Percentiles rank a stretch among this genome's conserved stretches.
Conservation (phyloP, 2,888 invertebrate genomes). For the Ormyrus labotus region DNA sequence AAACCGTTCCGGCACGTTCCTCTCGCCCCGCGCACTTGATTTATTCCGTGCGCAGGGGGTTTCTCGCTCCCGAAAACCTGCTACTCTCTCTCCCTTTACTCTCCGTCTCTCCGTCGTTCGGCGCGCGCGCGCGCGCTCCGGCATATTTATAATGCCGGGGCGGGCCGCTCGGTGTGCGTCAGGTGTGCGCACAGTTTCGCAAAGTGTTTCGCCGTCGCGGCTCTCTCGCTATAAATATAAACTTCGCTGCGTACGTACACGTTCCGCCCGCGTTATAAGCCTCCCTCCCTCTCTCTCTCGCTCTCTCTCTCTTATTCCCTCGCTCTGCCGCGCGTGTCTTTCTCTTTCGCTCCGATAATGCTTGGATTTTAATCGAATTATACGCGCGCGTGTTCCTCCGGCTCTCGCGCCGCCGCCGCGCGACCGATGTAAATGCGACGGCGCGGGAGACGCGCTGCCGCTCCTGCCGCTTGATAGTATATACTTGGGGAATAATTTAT, state of each 20-base stretch:
- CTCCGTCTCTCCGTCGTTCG: background rate
- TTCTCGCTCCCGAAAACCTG: slow-evolving; percentile 35
- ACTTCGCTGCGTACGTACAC: background rate
- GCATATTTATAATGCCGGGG: slow-evolving; percentile 47
- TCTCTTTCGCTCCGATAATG: too few species aligned
- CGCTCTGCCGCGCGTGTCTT: too few species aligned
- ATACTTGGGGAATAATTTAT: too few species aligned
- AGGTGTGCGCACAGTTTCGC: slow-evolving; percentile 51
- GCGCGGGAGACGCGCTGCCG: too few species aligned
- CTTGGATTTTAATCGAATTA: too few species aligned
- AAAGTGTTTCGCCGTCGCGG: slow-evolving; percentile 35
- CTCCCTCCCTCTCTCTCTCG: slow-evolving; percentile 34
- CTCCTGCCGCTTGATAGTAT: too few species aligned
- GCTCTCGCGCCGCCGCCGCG: too few species aligned
- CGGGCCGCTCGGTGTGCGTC: slow-evolving; percentile 24
- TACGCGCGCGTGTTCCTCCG: too few species aligned
- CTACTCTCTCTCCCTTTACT: background rate
- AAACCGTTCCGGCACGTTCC: slow-evolving; percentile 68
- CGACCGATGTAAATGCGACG: too few species aligned
- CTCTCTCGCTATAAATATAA: slow-evolving; percentile 40
- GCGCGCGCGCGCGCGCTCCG: background rate
- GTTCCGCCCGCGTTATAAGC: background rate
- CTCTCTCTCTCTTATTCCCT: too few species aligned
- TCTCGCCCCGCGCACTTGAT: slow-evolving; percentile 62
- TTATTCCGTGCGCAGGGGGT: slow-evolving; percentile 62